Conservation (phyloP, 2,888 invertebrate genomes). For the Rosalia funebris region DNA sequence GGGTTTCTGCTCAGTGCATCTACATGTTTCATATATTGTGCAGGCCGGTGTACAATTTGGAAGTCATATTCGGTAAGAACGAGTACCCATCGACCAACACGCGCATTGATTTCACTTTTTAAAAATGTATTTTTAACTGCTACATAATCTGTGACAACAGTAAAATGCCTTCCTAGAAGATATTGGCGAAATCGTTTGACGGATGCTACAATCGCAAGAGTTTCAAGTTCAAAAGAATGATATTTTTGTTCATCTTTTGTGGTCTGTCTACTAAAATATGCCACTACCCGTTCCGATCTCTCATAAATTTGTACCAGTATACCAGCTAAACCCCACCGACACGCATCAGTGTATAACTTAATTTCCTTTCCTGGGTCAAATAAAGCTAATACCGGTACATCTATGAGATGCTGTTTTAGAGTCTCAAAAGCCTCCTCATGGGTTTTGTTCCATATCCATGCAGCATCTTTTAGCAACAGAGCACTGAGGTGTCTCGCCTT, state of each 20-base stretch:
- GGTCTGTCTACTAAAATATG: neutral
- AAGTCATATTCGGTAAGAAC: conserved; percentile 5
- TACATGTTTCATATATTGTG: too few species aligned
- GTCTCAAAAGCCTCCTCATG: conserved; percentile 28
- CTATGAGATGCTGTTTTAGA: conserved; percentile 22
- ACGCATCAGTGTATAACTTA: conserved; percentile 48
- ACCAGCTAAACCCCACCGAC: conserved; percentile 42
- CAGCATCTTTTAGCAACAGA: conserved; percentile 26
- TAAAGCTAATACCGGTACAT: conserved; percentile 35
- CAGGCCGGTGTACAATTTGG: neutral
- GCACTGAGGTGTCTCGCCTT: conserved; percentile 41
- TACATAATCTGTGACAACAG: conserved; percentile 40
- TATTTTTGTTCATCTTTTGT: conserved; percentile 31
- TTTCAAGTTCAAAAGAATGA: conserved; percentile 50
- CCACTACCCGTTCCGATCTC: neutral
- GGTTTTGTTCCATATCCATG: conserved; percentile 21
- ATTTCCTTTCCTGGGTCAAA: conserved; percentile 41
- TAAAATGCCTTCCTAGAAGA: conserved; percentile 22
- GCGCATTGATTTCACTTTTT: neutral
- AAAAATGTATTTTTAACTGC: conserved; percentile 31
- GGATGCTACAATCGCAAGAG: conserved; percentile 50
- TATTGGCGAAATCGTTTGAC: conserved; percentile 46
- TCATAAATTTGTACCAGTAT: conserved; percentile 46
- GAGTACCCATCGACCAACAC: conserved; percentile 7
- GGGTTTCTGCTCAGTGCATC: too few species aligned